phyloP scores from a whole-genome alignment of 1,140 invertebrate species.

The Sycophaga agraensis region DNA sequence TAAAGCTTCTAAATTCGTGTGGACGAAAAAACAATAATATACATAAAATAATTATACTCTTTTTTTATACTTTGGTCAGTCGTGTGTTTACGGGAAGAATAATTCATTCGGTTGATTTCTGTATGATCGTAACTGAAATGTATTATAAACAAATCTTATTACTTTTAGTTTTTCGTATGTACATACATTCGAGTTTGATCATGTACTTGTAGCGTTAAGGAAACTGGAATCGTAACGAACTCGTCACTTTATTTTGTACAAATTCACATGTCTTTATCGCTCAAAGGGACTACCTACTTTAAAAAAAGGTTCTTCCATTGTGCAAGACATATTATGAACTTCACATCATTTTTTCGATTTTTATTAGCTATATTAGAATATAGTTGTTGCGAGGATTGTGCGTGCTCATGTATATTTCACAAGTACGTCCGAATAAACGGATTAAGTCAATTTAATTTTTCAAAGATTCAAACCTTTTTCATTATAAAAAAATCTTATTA shows the following conservation, averaged over 20 bases:
- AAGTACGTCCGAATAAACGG: constrained; percentile 1
- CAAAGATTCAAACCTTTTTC: too few species aligned
- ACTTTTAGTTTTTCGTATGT: constrained; percentile 4
- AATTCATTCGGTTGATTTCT: constrained; percentile 21
- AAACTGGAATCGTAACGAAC: constrained; percentile 15
- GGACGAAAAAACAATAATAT: neutral
- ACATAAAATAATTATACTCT: constrained; percentile 4
- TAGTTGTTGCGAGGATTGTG: constrained; percentile 6
- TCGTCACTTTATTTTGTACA: constrained; percentile 11
- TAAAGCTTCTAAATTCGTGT: constrained; percentile 16
- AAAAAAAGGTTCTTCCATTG: too few species aligned
- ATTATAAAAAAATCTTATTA: too few species aligned
- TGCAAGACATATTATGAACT: too few species aligned
- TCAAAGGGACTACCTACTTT: too few species aligned
- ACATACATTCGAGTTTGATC: constrained; percentile 9
- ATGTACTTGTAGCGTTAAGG: constrained; percentile 1
- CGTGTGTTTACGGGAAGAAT: constrained; percentile 22
- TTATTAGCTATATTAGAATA: neutral
- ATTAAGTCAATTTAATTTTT: constrained; percentile 20
- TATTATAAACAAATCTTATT: constrained; percentile 1
- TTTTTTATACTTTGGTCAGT: constrained; percentile 1
- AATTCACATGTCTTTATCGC: neutral
- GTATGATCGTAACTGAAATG: constrained; percentile 8
- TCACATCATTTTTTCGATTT: too few species aligned
- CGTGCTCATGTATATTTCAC: neutral